Percentiles rank a stretch among this genome's conserved stretches.
Conservation (phyloP, 2,888 invertebrate genomes). For the Hololepta plana region DNA sequence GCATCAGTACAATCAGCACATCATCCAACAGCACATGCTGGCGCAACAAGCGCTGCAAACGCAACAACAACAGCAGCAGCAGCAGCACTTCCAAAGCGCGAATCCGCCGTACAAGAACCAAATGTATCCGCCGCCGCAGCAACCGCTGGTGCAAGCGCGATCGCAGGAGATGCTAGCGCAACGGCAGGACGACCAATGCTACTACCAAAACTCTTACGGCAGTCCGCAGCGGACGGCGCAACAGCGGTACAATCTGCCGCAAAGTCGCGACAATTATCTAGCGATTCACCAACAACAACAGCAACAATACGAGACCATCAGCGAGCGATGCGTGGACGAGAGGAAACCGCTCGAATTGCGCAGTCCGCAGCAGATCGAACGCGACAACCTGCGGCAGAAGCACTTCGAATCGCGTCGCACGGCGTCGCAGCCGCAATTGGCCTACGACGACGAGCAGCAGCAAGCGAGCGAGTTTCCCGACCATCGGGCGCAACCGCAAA, state of each 20-base stretch:
- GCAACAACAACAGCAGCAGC: constrained; percentile 17
- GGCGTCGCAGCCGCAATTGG: constrained; percentile 48
- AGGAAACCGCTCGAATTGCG: constrained; percentile 25
- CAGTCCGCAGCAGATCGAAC: constrained; percentile 43
- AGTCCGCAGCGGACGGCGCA: constrained; percentile 13
- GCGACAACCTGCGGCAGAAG: constrained; percentile 37
- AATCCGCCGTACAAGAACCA: constrained; percentile 25
- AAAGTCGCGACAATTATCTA: constrained; percentile 6
- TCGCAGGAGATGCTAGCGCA: constrained; percentile 37
- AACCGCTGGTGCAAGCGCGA: constrained; percentile 24
- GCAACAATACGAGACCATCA: constrained; percentile 10
- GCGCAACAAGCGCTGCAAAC: constrained; percentile 21
- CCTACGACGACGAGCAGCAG: constrained; percentile 30
- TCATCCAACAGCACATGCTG: constrained; percentile 31
- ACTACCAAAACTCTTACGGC: constrained; percentile 20
- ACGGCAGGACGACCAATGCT: constrained; percentile 23
- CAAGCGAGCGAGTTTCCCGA: constrained; percentile 12
- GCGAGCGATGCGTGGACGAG: constrained; percentile 13
- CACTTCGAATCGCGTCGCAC: constrained; percentile 40
- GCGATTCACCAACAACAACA: too few relatives aligned
- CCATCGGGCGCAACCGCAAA: constrained; percentile 19
- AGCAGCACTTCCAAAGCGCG: constrained; percentile 27
- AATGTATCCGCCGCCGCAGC: constrained; percentile 19
- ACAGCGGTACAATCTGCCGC: constrained; percentile 4
- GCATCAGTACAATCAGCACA: constrained; percentile 24